These are phyloP conservation scores for Panthera leo DNA, from an alignment of 2,113 vertebrate genomes.

Conservation along the genomic window DNA sequence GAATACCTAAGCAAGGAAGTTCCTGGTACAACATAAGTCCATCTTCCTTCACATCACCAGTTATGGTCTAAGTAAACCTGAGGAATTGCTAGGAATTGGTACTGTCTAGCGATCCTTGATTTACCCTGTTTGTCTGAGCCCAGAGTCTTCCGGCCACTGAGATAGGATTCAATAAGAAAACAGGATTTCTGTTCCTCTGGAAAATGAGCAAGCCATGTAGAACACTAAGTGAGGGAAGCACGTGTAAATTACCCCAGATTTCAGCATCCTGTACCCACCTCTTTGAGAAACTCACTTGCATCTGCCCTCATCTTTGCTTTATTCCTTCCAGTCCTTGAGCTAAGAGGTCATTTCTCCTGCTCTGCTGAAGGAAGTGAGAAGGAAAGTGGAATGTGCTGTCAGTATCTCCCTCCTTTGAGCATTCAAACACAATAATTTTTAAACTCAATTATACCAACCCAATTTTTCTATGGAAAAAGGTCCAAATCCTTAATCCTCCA, in stretches of 20 bases:
- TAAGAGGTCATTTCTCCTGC: background rate
- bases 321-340: background rate
- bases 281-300: background rate
- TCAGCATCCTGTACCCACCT: background rate
- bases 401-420: background rate
- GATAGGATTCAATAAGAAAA: background rate
- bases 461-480: background rate
- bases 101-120: background rate
- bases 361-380: background rate
- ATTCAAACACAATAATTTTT: background rate
- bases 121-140: background rate
- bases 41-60: background rate
- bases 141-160: background rate
- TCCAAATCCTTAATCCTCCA: background rate
- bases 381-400: background rate
- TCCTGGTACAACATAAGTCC: background rate
- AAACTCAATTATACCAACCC: background rate
- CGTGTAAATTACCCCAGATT: background rate
- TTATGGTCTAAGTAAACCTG: background rate
- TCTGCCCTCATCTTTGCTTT: background rate
- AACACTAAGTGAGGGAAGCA: background rate
- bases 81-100: background rate
- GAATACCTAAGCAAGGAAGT: background rate
- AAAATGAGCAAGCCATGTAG: background rate
- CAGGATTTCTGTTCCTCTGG: background rate